A percentile compares a stretch with the other conserved stretches of the same genome.
phyloP scores from a whole-genome alignment of 2,113 vertebrate species.

The Rhineura floridana region DNA sequence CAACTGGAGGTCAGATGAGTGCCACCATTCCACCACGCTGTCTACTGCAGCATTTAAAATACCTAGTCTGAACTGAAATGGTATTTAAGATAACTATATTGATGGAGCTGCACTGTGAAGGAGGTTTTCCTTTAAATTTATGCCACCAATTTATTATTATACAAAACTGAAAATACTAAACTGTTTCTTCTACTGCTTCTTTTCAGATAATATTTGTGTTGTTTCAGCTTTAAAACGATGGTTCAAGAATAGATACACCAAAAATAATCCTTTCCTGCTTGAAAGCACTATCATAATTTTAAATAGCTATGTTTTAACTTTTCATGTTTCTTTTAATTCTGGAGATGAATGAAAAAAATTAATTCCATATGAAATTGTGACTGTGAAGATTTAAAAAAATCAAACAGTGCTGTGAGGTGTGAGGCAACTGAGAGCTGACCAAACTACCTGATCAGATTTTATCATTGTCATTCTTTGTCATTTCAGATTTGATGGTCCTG shows the following conservation, averaged over 20 bases:
- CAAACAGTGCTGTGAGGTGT: neutral
- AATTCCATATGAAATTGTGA: neutral
- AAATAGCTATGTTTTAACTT: neutral
- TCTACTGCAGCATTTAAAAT: neutral
- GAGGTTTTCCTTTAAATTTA: neutral
- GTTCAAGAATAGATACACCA: constrained; percentile 14
- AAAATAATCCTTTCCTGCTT: neutral
- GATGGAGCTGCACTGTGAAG: neutral
- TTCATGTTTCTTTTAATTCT: neutral
- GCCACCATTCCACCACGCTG: too few species aligned
- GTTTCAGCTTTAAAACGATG: neutral
- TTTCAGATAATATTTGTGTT: constrained; percentile 19
- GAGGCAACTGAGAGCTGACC: neutral
- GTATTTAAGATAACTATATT: neutral
- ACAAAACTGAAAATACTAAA: neutral
- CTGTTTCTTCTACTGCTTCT: constrained; percentile 16
- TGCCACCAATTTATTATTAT: neutral
- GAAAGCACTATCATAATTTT: neutral
- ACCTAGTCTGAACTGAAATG: neutral
- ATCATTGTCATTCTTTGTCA: neutral
- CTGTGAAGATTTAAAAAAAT: neutral
- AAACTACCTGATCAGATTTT: neutral
- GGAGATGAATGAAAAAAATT: neutral
- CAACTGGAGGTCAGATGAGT: too few species aligned
- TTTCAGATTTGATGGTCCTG: neutral